These are phyloP conservation scores for Actias luna DNA, from an alignment of 2,888 invertebrate genomes.

Conservation along the genomic window DNA sequence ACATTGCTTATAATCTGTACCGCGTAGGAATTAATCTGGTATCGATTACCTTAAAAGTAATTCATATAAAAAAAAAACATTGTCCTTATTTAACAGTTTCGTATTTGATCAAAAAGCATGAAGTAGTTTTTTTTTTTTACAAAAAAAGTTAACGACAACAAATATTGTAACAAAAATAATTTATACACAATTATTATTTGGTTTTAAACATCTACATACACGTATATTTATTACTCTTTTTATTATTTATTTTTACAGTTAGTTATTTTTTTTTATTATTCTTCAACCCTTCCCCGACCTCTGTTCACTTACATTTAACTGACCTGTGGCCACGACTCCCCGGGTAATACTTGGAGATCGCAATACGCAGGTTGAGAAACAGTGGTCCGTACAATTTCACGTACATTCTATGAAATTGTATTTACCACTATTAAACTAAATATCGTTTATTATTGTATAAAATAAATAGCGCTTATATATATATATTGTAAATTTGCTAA, in stretches of 20 bases:
- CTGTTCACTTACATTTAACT: neutral
- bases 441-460: neutral
- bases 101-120: neutral
- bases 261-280: neutral
- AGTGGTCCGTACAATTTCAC: too few species aligned
- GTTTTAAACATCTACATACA: slow-evolving; percentile 45
- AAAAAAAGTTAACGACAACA: neutral
- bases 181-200: slow-evolving; percentile 73
- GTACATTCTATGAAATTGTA: neutral
- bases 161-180: slow-evolving; percentile 42
- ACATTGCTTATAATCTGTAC: too few species aligned
- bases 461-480: slow-evolving; percentile 9
- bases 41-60: too few species aligned
- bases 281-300: too few species aligned
- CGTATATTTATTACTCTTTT: slow-evolving; percentile 4
- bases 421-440: neutral
- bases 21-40: too few species aligned
- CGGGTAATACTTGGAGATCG: too few species aligned
- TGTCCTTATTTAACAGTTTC: neutral
- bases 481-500: slow-evolving; percentile 14
- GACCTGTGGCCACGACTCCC: too few species aligned
- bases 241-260: slow-evolving; percentile 8
- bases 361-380: too few species aligned
- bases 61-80: neutral
- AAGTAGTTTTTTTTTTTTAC: neutral